phyloP scores from a whole-genome alignment of 2,113 vertebrate species.

The Sula dactylatra region DNA sequence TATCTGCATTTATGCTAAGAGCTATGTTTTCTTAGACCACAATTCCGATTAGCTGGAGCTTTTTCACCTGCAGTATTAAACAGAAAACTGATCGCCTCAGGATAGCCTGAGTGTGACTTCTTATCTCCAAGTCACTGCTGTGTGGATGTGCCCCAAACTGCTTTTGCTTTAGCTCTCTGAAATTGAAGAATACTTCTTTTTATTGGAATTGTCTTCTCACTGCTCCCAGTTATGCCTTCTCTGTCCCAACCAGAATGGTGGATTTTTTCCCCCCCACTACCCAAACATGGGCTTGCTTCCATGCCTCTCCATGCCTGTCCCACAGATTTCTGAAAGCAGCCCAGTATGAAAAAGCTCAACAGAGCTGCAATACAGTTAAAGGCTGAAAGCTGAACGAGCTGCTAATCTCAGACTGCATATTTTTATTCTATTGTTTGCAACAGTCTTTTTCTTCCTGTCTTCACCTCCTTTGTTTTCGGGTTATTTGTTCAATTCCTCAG shows the following conservation, averaged over 20 bases:
- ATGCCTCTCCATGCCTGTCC: background rate
- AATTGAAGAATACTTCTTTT: background rate
- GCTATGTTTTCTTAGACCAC: background rate
- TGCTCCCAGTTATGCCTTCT: background rate
- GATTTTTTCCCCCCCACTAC: background rate
- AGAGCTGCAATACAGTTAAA: background rate
- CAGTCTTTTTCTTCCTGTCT: background rate
- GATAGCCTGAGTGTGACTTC: background rate
- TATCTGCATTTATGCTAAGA: background rate
- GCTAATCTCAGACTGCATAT: constrained; percentile 7
- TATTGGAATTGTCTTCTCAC: background rate
- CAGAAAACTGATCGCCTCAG: background rate
- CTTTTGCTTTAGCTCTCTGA: background rate
- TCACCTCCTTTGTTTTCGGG: background rate
- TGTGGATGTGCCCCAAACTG: background rate
- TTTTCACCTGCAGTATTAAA: background rate
- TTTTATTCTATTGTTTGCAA: constrained; percentile 18
- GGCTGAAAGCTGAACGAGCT: background rate
- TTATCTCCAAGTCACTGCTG: background rate
- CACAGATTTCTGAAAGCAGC: constrained; percentile 33
- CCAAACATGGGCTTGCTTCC: background rate
- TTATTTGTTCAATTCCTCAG: background rate
- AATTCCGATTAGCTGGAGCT: background rate
- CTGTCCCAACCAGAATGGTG: background rate
- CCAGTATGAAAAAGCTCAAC: background rate